A percentile compares a stretch with the other conserved stretches of the same genome.
These are phyloP conservation scores for Poicephalus gulielmi DNA, from an alignment of 2,113 vertebrate genomes.

Conservation along the genomic window DNA sequence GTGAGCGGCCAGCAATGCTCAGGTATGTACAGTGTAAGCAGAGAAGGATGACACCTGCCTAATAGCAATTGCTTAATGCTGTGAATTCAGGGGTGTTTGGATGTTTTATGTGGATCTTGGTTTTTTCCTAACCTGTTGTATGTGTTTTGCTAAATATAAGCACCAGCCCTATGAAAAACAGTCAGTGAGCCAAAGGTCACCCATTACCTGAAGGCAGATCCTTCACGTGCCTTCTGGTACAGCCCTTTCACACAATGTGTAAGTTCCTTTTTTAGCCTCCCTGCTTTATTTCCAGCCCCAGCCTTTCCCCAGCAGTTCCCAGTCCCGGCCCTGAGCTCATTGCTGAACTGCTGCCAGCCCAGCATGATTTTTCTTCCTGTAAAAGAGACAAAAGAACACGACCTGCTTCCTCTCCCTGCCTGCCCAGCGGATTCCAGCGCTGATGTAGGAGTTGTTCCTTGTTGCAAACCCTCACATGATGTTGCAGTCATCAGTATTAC, in stretches of 20 bases:
- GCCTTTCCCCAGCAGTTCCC: neutral
- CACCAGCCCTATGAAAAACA: neutral
- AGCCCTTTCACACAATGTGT: neutral
- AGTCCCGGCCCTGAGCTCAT: neutral
- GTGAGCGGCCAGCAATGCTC: neutral
- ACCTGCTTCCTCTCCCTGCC: neutral
- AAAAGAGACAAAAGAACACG: neutral
- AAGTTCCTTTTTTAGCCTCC: neutral
- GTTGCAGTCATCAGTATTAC: neutral
- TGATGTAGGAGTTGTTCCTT: neutral
- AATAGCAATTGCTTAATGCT: accelerated
- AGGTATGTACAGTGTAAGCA: accelerated
- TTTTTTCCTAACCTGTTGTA: neutral
- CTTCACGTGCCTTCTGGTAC: neutral
- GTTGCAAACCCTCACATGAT: slow-evolving; percentile 68
- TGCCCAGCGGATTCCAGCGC: neutral
- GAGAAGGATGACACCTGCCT: neutral
- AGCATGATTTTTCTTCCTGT: slow-evolving; percentile 36
- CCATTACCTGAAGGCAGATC: neutral
- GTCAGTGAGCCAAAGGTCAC: neutral
- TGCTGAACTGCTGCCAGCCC: neutral
- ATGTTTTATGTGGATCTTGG: neutral
- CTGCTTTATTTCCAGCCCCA: neutral
- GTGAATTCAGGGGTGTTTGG: accelerated
- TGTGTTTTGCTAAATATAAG: neutral